These are phyloP conservation scores for Perdix hodgsoniae DNA, from an alignment of 2,797 vertebrate species.

Conservation along the genomic window DNA sequence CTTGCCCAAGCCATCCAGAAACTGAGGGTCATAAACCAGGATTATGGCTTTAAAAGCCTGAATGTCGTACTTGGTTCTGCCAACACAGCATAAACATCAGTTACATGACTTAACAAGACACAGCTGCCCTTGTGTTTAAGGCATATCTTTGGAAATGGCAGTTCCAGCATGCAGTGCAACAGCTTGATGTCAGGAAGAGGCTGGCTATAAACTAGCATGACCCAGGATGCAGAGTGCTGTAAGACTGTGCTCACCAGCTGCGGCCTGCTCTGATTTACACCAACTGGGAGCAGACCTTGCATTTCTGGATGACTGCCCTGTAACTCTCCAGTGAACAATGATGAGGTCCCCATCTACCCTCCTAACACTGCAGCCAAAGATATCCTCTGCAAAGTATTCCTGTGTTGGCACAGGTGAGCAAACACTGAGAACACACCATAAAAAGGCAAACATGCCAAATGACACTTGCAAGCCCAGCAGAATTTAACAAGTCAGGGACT, in stretches of 20 bases:
- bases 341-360: accelerated
- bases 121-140: neutral
- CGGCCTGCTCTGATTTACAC: neutral
- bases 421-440: neutral
- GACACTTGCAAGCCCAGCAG: neutral
- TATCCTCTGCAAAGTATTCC: neutral
- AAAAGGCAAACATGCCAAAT: neutral
- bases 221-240: neutral
- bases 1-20: neutral
- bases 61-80: neutral
- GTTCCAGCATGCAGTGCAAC: neutral
- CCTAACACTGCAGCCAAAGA: neutral
- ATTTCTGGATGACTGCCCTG: neutral
- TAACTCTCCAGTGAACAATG: neutral
- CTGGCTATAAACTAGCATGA: neutral
- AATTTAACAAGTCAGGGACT: neutral
- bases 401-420: slow-evolving; percentile 41
- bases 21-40: neutral
- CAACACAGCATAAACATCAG: slow-evolving; percentile 22
- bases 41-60: neutral
- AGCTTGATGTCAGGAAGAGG: neutral
- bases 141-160: accelerated
- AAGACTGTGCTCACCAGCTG: neutral
- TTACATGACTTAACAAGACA: neutral
- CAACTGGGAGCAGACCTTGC: neutral